phyloP scores from a whole-genome alignment of 2,888 invertebrate genomes.

The Maniola hyperantus region DNA sequence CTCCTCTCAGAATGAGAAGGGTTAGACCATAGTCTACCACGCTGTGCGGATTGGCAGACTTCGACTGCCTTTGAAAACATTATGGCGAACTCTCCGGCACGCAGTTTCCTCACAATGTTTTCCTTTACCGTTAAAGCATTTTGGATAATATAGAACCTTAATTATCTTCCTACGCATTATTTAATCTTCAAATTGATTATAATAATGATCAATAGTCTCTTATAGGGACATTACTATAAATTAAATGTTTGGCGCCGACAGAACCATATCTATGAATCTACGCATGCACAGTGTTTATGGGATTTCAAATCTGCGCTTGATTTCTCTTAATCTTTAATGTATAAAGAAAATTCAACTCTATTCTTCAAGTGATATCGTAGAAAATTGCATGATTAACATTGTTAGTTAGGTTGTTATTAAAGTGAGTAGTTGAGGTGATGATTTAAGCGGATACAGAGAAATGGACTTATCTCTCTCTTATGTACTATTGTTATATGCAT shows the following conservation, averaged over 20 bases:
- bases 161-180: neutral
- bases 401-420: conserved; percentile 34
- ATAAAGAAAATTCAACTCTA: conserved; percentile 38
- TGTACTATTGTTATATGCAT: conserved; percentile 42
- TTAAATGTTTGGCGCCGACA: conserved; percentile 33
- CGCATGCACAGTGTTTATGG: conserved; percentile 63
- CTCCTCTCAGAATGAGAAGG: too few species aligned
- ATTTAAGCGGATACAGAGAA: conserved; percentile 51
- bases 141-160: too few species aligned
- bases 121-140: too few species aligned
- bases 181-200: neutral
- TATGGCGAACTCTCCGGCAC: too few species aligned
- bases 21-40: too few species aligned
- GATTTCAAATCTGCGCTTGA: conserved; percentile 54
- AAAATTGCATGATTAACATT: conserved; percentile 20
- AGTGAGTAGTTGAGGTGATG: conserved; percentile 38
- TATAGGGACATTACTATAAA: conserved; percentile 17
- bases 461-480: conserved; percentile 52
- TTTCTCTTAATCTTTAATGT: conserved; percentile 48
- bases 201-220: neutral
- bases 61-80: too few species aligned
- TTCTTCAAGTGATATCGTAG: neutral
- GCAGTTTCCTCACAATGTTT: too few species aligned
- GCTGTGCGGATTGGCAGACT: too few species aligned
- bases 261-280: conserved; percentile 59